phyloP scores from a whole-genome alignment of 53 echinoderm and acorn worm genomes.

The Stichopus horrens region DNA sequence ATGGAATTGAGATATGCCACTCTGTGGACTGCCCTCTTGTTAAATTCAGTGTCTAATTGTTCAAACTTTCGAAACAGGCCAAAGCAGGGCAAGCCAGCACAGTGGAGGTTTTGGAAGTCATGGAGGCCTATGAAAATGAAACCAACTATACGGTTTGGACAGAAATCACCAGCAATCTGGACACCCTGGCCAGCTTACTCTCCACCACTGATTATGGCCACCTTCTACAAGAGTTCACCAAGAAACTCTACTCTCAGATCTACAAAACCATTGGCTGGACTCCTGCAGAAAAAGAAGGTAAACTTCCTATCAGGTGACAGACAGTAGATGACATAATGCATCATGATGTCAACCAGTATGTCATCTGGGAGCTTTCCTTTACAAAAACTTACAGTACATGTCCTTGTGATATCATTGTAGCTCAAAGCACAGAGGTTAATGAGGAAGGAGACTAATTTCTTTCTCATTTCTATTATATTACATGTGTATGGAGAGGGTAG shows the following conservation, averaged over 20 bases:
- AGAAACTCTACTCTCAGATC: slow-evolving; percentile 64
- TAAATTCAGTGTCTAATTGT: background rate
- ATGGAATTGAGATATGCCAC: no score
- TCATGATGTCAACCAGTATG: background rate
- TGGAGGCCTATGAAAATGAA: slow-evolving; percentile 92
- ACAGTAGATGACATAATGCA: background rate
- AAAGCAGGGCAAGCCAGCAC: slow-evolving; percentile 98
- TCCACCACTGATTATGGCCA: slow-evolving; percentile 65
- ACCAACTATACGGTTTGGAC: slow-evolving; percentile 96
- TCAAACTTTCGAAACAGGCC: slow-evolving; percentile 56
- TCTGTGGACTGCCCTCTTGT: no score
- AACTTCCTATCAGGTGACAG: background rate
- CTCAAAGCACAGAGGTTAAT: no score
- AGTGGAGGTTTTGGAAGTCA: slow-evolving; percentile 85
- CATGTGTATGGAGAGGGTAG: no score
- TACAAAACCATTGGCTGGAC: slow-evolving; percentile 80
- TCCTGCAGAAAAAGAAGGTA: slow-evolving; percentile 66
- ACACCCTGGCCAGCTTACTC: slow-evolving; percentile 69
- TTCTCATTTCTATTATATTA: no score
- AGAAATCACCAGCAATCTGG: slow-evolving; percentile 81
- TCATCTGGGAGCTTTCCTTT: background rate
- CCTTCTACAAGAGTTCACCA: slow-evolving; percentile 67
- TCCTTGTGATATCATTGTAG: no score
- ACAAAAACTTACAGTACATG: no score
- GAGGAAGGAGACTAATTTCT: no score